Base-by-base conservation (phyloP, 1,140 invertebrate species). In the Drosophila murphyi region DNA sequence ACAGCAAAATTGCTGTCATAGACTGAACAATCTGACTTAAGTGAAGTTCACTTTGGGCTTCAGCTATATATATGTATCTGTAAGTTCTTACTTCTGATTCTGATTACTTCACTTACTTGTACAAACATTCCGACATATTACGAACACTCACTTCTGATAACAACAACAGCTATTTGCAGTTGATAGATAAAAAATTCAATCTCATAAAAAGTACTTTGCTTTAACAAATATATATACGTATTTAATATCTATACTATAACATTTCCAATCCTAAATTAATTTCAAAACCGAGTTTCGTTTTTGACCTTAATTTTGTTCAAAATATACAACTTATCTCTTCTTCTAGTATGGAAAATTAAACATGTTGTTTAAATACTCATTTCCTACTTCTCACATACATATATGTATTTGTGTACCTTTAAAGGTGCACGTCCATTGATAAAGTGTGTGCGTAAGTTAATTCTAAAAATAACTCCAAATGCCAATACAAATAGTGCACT, bases 391-490 rank as follows among this genome's bases (percentile, higher is more conserved):
- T 45, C 20, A 34, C 63, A 65, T 43, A 48, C 51, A 56, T 68
- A 29, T 77, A 77, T 32, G 47, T 51, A 50, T 43, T 5, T 47
- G 32, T 59, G 41, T 63, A 60, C 55, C 51, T 55, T 64, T 56
- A 55, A 45, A 69, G 57, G 59, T 61, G 55, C 82, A 78, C 78
- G 76, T 74, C 54, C 78, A 83, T 71, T 87, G 82, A 91, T 90
- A 82, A 88, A 88, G 69, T 76, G 80, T 81, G 35, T 61, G 45
- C 65, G 55, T 69, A 69, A 73, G 62, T 57, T 64, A 69, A 39
- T 67, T 91, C 79, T 91, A 90, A 55, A 68, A 91, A 91, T 90
- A 87, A 63, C 59, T 60, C 48, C 29, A 12, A 68, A 65, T 73
- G 78, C 73, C 69, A 39, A 20, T 20, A 20, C 20, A 61, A 64